Evolutionary conservation across 2,797 vertebrate species (phyloP), one percentile per base, ranked within the genome.

Genomic region (Clarias pachynema): DNA sequence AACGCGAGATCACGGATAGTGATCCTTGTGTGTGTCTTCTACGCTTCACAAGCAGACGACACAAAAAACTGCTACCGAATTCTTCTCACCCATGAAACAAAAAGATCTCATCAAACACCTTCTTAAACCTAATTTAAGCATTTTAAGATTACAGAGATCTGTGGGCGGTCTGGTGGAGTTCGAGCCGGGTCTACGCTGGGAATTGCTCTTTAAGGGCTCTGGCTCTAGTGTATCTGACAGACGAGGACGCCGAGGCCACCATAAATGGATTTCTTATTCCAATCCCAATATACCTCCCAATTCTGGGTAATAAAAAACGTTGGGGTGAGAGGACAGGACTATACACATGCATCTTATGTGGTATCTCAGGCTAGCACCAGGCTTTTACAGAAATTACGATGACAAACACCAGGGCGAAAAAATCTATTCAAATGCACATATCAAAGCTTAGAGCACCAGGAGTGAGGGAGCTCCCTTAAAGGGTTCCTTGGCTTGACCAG

Each of bases 121-220:
- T 57, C 29, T 77, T 59, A 77, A 77, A 34, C 74, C 74, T 57
- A 62, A 78, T 78, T 78, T 78, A 60, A 60, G 75, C 14, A 40
- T 62, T 59, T 40, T 62, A 8, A 62, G 57, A 63, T n/a, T 34
- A 40, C 9, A 44, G 18, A 57, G 53, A 57, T 59, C 74, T 57
- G 49, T 65, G 84, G 69, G 26, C 80, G 20, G 84, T 90, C 88
- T 83, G 83, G 59, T 74, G 84, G 91, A 91, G 90, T 82, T 79
- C 20, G 87, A 90, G 91, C 91, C 92, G 91, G 91, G 91, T 88
- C 91, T 77, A 89, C 82, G 88, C 91, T 91, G 89, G 87, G 90
- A 93, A 91, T 90, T 89, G 91, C 91, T 92, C 93, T 94, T 94
- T 93, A 94, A 94, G 91, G 92, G 92, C 91, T 90, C 88, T 88